These are phyloP conservation scores for Mycetomoellerius zeteki DNA, from an alignment of 1,140 invertebrate species.

Conservation along the genomic window DNA sequence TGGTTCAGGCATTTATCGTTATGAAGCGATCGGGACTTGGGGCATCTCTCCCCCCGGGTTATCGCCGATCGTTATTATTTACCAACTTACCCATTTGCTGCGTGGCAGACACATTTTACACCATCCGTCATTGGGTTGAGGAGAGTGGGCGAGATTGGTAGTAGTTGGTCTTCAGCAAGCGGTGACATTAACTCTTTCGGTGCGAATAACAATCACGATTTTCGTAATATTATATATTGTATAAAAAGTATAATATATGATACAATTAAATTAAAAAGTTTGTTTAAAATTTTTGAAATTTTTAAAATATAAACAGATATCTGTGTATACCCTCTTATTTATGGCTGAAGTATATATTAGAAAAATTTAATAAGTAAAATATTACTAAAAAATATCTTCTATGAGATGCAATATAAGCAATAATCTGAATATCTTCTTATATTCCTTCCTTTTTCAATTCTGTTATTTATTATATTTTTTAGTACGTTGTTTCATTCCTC, in stretches of 20 bases:
- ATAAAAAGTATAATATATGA: not conserved
- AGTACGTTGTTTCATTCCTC: not conserved
- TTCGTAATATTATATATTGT: not conserved
- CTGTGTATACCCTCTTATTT: not conserved
- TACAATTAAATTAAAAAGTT: not conserved
- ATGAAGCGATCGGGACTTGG: not conserved
- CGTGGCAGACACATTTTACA: conserved; percentile 22
- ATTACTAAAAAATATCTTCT: not conserved
- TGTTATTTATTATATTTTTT: conserved; percentile 19
- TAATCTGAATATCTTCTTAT: not conserved
- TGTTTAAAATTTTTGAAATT: not conserved
- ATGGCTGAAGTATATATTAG: not conserved
- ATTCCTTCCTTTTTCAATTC: not conserved
- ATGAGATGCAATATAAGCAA: not conserved
- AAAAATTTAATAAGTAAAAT: not conserved
- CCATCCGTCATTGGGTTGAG: not conserved
- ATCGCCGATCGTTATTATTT: conserved; percentile 24
- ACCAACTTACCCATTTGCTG: not conserved
- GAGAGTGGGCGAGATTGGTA: not conserved
- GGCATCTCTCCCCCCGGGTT: not conserved
- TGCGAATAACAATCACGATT: not conserved
- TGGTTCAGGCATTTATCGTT: conserved; percentile 24
- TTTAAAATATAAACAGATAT: not conserved
- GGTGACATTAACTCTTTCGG: conserved; percentile 19
- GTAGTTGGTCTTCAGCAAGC: not conserved